Conservation (phyloP, 2,797 vertebrate species). For the Sebastiscus tertius region DNA sequence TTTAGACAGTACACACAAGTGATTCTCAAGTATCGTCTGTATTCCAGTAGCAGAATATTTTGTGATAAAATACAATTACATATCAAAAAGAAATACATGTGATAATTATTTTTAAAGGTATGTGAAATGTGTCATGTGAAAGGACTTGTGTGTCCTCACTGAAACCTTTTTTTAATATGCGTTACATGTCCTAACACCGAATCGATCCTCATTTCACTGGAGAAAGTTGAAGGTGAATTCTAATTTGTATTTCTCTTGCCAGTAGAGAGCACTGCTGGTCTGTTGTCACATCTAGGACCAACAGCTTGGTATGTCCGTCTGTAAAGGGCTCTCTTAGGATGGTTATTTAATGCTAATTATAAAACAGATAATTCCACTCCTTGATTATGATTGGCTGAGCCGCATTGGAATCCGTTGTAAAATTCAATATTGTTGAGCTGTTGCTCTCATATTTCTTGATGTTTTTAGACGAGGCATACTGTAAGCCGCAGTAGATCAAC, state of each 20-base stretch:
- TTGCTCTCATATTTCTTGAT: neutral
- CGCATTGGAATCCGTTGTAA: neutral
- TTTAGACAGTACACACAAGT: neutral
- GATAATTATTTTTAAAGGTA: neutral
- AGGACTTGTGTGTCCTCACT: neutral
- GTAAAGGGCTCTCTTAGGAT: neutral
- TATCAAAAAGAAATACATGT: neutral
- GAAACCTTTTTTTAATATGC: neutral
- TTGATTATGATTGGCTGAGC: neutral
- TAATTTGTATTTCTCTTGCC: slow-evolving; percentile 25
- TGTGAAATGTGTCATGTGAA: neutral
- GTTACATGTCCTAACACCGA: neutral
- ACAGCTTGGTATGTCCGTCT: neutral
- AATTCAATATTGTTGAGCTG: neutral
- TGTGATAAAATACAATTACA: neutral
- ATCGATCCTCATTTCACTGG: neutral
- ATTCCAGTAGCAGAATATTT: neutral
- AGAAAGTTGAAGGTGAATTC: neutral
- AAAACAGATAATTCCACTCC: neutral
- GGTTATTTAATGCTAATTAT: neutral
- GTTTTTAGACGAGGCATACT: neutral
- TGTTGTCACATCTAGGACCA: neutral
- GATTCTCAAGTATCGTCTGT: neutral
- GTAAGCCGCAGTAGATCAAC: neutral
- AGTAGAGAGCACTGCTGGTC: slow-evolving; percentile 62